Percentiles rank a stretch among this genome's conserved stretches.
Conservation (phyloP, 2,888 invertebrate genomes). For the Sericinus montela region DNA sequence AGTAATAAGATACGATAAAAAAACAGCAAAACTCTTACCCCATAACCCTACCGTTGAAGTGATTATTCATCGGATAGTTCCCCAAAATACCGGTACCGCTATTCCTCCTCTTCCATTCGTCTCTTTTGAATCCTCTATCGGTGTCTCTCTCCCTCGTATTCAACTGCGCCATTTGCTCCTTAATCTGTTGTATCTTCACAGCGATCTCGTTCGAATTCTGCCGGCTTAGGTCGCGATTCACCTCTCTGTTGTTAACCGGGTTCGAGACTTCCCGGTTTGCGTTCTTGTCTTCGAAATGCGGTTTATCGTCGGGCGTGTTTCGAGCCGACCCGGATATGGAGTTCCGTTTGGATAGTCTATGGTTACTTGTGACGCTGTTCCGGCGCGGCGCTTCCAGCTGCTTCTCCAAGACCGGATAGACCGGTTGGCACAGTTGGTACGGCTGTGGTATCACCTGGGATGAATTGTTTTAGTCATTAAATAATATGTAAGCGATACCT, state of each 20-base stretch:
- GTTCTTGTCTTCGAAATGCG: slow-evolving; percentile 19
- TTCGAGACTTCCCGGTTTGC: background rate
- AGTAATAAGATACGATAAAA: background rate
- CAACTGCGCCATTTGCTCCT: slow-evolving; percentile 50
- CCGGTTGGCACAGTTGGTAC: slow-evolving; percentile 48
- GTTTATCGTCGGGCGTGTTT: slow-evolving; percentile 37
- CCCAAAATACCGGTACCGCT: slow-evolving; percentile 57
- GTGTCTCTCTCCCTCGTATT: slow-evolving; percentile 34
- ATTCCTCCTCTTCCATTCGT: slow-evolving; percentile 41
- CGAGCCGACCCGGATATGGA: slow-evolving; percentile 34
- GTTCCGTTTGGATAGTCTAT: slow-evolving; percentile 31
- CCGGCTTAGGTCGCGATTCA: slow-evolving; percentile 14
- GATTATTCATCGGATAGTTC: slow-evolving; percentile 40
- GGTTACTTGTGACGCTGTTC: slow-evolving; percentile 15
- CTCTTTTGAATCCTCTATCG: slow-evolving; percentile 21
- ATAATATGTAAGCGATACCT: no score
- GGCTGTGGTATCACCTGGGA: slow-evolving; percentile 52
- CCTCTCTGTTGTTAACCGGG: background rate
- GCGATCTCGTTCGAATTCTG: slow-evolving; percentile 44
- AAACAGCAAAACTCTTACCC: slow-evolving; percentile 34
- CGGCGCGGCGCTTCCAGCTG: slow-evolving; percentile 27
- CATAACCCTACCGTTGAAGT: slow-evolving; percentile 32
- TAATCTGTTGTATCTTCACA: slow-evolving; percentile 58
- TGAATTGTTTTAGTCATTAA: background rate
- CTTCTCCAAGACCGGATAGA: slow-evolving; percentile 42